phyloP scores from a whole-genome alignment of 2,888 invertebrate genomes.

The Molorchus minor region DNA sequence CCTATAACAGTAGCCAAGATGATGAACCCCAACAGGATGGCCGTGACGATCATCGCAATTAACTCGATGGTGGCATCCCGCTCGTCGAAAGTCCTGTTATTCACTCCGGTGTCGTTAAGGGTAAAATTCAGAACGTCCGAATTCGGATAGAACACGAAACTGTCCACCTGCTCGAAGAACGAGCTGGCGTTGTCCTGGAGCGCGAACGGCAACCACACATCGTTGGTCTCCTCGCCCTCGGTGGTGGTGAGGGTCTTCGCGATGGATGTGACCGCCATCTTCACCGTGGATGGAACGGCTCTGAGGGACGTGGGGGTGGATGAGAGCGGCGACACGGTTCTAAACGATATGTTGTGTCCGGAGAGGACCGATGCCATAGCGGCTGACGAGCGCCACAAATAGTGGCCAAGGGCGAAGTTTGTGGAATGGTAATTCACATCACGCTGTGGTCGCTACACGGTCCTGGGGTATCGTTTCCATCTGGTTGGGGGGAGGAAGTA shows the following conservation, averaged over 20 bases:
- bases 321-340: constrained; percentile 29
- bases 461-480: constrained; percentile 19
- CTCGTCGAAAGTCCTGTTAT: constrained; percentile 56
- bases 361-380: constrained; percentile 49
- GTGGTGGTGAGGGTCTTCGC: constrained; percentile 29
- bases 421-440: constrained; percentile 36
- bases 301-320: constrained; percentile 20
- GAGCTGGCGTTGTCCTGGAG: constrained; percentile 50
- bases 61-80: constrained; percentile 58
- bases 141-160: constrained; percentile 30
- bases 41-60: constrained; percentile 70
- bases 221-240: constrained; percentile 48
- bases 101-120: constrained; percentile 15
- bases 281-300: constrained; percentile 30
- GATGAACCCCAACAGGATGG: constrained; percentile 68
- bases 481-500: neutral
- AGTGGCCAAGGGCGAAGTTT: constrained; percentile 49
- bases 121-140: constrained; percentile 36
- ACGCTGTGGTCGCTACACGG: constrained; percentile 14
- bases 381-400: constrained; percentile 53
- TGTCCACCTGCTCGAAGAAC: constrained; percentile 42
- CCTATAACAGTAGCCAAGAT: constrained; percentile 72
- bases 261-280: constrained; percentile 31
- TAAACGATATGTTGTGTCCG: constrained; percentile 42
- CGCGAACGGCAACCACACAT: constrained; percentile 53